Evolutionary conservation across 2,888 invertebrate species (phyloP).

Genomic region (Ethmia dodecea): DNA sequence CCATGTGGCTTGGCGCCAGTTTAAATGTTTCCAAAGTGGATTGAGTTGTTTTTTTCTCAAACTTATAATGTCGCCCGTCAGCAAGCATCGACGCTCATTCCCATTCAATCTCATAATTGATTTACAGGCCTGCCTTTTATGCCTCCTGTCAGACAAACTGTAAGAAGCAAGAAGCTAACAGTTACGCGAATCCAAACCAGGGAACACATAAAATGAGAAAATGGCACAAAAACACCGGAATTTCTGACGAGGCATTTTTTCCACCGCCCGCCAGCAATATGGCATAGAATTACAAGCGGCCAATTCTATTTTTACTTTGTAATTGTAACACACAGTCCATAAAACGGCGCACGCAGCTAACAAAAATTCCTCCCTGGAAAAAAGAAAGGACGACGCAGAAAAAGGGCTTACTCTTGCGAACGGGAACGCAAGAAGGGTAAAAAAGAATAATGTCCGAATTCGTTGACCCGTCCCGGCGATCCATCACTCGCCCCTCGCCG

Average conservation of each 20-base stretch:
- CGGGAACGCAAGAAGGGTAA: slow-evolving; percentile 75
- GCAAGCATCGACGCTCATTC: too few species aligned
- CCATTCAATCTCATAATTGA: too few species aligned
- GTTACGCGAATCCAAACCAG: too few species aligned
- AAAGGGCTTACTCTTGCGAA: slow-evolving; percentile 76
- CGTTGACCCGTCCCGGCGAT: slow-evolving; percentile 79
- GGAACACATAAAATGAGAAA: too few species aligned
- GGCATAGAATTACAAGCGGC: slow-evolving; percentile 62
- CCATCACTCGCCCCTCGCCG: slow-evolving; percentile 72
- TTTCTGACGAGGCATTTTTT: slow-evolving; percentile 31
- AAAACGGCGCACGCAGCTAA: slow-evolving; percentile 53
- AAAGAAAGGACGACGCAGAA: slow-evolving; percentile 73
- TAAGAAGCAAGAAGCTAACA: too few species aligned
- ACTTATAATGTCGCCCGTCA: too few species aligned
- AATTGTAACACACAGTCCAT: slow-evolving; percentile 71
- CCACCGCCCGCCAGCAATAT: slow-evolving; percentile 45
- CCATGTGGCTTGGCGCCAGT: too few species aligned
- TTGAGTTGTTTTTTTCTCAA: too few species aligned
- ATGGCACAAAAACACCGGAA: slow-evolving; percentile 21
- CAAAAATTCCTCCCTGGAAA: slow-evolving; percentile 65
- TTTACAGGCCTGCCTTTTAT: too few species aligned
- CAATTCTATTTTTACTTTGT: slow-evolving; percentile 74
- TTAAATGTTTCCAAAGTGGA: too few species aligned
- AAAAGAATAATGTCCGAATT: slow-evolving; percentile 79
- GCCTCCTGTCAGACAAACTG: too few species aligned